Conservation (phyloP, 1,140 invertebrate genomes). For the Armadillidium nasatum region DNA sequence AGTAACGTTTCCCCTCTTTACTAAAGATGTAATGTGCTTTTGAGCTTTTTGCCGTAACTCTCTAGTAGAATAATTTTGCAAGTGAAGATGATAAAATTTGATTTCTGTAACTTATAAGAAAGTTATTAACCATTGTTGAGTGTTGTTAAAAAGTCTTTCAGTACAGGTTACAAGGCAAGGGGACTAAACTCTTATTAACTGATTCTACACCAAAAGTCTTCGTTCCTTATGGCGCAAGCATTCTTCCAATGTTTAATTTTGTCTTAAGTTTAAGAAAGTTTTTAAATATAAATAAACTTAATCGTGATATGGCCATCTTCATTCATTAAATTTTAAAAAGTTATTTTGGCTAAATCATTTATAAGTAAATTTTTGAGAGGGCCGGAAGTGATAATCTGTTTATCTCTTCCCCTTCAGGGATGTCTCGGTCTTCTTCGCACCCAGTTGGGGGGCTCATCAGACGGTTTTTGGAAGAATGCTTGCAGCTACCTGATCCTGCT, state of each 20-base stretch:
- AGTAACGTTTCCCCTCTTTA: too few relatives aligned
- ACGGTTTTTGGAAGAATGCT: slow-evolving; percentile 46
- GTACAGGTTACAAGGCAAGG: background rate
- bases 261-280: background rate
- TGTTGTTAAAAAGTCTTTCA: background rate
- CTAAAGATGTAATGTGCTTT: too few relatives aligned
- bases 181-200: background rate
- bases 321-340: too few relatives aligned
- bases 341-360: too few relatives aligned
- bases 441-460: slow-evolving; percentile 45
- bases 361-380: background rate
- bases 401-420: slow-evolving; percentile 41
- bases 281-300: too few relatives aligned
- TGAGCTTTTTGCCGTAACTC: too few relatives aligned
- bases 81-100: too few relatives aligned
- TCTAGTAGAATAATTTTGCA: too few relatives aligned
- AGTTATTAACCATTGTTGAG: too few relatives aligned
- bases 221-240: slow-evolving; percentile 44
- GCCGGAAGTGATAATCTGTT: background rate
- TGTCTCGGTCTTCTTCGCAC: slow-evolving; percentile 41
- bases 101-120: too few relatives aligned
- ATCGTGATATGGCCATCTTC: too few relatives aligned
- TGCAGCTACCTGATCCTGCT: slow-evolving; percentile 44
- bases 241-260: slow-evolving; percentile 39
- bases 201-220: background rate